phyloP scores from a whole-genome alignment of 2,797 vertebrate genomes.

The Coluber constrictor region DNA sequence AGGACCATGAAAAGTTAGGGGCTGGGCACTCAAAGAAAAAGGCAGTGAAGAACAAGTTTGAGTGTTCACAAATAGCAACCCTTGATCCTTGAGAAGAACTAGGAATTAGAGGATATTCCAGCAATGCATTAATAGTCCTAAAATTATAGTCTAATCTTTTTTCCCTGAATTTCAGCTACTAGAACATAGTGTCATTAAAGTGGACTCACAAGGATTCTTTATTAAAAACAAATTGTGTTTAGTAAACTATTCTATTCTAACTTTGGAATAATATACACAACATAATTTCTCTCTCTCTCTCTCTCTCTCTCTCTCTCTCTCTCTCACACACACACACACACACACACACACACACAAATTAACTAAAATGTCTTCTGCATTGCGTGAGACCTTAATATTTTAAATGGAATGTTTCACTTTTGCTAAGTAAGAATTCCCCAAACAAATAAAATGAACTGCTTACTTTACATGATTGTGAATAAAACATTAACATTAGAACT shows the following conservation, averaged over 20 bases:
- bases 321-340: not conserved
- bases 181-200: not conserved
- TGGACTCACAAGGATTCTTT: not conserved
- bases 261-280: not conserved
- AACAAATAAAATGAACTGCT: not conserved
- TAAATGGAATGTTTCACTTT: not conserved
- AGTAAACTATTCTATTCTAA: not conserved
- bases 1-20: not conserved
- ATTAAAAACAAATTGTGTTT: not conserved
- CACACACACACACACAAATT: not conserved
- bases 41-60: too few species aligned
- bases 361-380: not conserved
- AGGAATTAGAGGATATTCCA: not conserved
- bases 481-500: not conserved
- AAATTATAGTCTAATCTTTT: not conserved
- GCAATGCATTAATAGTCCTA: not conserved
- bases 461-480: rapidly evolving
- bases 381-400: not conserved
- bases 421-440: constrained; percentile 1
- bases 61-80: not conserved
- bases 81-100: not conserved
- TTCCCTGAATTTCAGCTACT: too few species aligned
- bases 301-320: too few species aligned
- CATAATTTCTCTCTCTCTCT: not conserved
- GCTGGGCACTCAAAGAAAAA: not conserved